phyloP scores from a whole-genome alignment of 2,888 invertebrate species.

The Synanthedon andrenaeformis region DNA sequence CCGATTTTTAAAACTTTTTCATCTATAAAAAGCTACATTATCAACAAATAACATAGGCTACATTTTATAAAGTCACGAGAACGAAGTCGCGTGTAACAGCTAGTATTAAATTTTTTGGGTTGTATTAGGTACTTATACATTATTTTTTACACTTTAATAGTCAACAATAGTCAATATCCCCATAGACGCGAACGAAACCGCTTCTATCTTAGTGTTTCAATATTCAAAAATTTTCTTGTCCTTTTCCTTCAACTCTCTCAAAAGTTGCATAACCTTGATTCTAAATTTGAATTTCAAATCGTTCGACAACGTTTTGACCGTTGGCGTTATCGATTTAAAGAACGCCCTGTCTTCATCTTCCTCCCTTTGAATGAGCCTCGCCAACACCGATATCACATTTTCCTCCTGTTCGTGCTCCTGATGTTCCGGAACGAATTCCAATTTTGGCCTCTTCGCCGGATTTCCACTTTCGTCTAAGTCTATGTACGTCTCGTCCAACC shows the following conservation, averaged over 20 bases:
- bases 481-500: constrained; percentile 18
- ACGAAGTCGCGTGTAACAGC: too few species aligned
- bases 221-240: constrained; percentile 11
- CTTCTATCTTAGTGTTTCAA: too few species aligned
- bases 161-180: too few species aligned
- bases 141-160: too few species aligned
- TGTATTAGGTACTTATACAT: too few species aligned
- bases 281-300: constrained; percentile 38
- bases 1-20: too few species aligned
- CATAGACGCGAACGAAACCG: too few species aligned
- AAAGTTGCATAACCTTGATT: constrained; percentile 38
- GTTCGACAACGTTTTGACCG: constrained; percentile 35
- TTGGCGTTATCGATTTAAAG: constrained; percentile 42
- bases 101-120: too few species aligned
- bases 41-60: too few species aligned
- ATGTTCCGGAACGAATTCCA: constrained; percentile 4
- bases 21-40: too few species aligned
- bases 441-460: constrained; percentile 8
- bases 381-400: constrained; percentile 27
- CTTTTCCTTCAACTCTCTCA: constrained; percentile 25
- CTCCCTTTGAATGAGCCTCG: constrained; percentile 37
- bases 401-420: constrained; percentile 7
- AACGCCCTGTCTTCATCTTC: constrained; percentile 50
- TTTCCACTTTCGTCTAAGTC: constrained; percentile 4
- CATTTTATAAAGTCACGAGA: too few species aligned